Base-by-base conservation (phyloP, 2,888 invertebrate species). In the Doris montereyensis region DNA sequence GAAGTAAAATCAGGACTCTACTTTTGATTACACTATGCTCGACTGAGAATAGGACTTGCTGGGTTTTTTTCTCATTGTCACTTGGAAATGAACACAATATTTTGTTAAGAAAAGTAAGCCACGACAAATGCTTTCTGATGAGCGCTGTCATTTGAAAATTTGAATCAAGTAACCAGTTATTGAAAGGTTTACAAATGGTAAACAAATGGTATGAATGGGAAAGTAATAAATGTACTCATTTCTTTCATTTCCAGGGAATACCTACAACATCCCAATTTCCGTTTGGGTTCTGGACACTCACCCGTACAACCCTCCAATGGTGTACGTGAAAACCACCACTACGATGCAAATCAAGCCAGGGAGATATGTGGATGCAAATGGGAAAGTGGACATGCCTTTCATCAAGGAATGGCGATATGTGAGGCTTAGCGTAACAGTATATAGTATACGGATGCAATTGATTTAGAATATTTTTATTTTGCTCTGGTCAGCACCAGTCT, bases 281-380 rank as follows among this genome's bases (percentile, higher is more conserved):
- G 95, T 99, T 87, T 99, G 97, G 97, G 91, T 99, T 73, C 95
- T 97, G 95, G 97, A 99, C 89, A 98, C 97, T 2, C 97, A 99
- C 93, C 99, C 99, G 0, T 95, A 96, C 90, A 96, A 97, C 92
- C 97, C 98, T 52, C 99, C 99, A 0, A 95, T 99, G 92, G 93
- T 93, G 68, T 94, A 91, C 87, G 98, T 99, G 0, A 96, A 95
- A 91, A 99, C 99, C 10, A 99, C 99, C 3, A 89, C 95, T 41
- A 96, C 96, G 84, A 99, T 99, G 99, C 94, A 95, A 81, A 97
- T 99, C 83, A 98, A 97, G 93, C 95, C 96, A 21, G 98, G 98
- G 13, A 95, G 95, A 92, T 97, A 95, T 92, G 98, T 99, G 5
- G 98, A 99, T 92, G 95, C 95, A 88, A 97, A 95, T 92, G 99